Base-by-base conservation (phyloP, 2,113 vertebrate genomes). In the Leuciscus idus region DNA sequence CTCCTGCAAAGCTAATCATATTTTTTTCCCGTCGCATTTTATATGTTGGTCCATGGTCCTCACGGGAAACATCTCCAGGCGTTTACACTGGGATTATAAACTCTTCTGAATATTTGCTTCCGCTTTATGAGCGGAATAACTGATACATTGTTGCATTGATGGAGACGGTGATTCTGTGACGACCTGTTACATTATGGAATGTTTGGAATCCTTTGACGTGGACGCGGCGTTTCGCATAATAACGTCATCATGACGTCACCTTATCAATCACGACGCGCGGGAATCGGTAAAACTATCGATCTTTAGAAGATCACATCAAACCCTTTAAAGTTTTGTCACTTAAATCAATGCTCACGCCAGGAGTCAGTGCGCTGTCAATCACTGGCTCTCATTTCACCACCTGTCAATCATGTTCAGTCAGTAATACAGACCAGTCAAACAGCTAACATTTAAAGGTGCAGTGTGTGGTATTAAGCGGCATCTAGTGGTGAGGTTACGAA, bases 341-440 rank as follows among this genome's bases (percentile, higher is more conserved):
- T 82, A 90, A 82, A 85, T 77, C 86, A 77, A 85, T 83, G 91
- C 88, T 85, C 84, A 84, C 87, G 66, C 83, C 62, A 62, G 33
- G 52, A 70, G 86, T 83, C 70, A 17, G 46, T 83, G 75, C 61
- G 64, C 83, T 90, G 84, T 83, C 82, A 74, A 78, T 89, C 55
- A 77, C 79, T 88, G 86, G 68, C 87, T 88, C 75, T 74, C 89
- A 43, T 73, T 75, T 81, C 62, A 68, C 80, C 83, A 73, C 85
- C 86, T 87, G 4, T 39, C 57, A 21, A 11, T 86, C 89, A 73
- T 84, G 77, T 62, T 81, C 74, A 88, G 64, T 88, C 83, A 88
- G 87, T 89, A 90, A 93, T 89, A 92, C 93, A 87, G 93, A 92
- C 91, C 90, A 91, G 73, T 86, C 87, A 88, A 84, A 39, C 74